Evolutionary conservation across 2,888 invertebrate species (phyloP), one percentile per base, ranked within the genome.

Genomic region (Neoaliturus tenellus): DNA sequence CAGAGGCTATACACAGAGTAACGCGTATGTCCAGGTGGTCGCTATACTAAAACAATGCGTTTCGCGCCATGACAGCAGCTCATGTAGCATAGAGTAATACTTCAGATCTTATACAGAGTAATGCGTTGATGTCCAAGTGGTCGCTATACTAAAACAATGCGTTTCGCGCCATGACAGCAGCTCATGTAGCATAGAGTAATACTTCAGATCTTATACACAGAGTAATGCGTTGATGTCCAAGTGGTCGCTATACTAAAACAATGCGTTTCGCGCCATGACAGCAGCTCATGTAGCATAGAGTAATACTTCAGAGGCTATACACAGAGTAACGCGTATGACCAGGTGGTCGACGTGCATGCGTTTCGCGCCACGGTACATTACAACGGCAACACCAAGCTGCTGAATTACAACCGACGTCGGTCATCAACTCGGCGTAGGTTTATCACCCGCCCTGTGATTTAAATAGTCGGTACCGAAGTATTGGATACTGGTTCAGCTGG

Each of bases 1-100:
- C n/a, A n/a, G n/a, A n/a, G n/a, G n/a, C n/a, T n/a, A n/a, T n/a
- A 51, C 51, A 51, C 20, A 55, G 55, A 55, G 55, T 55, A 20
- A 25, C 1, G 55, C 55, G n/a, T 14, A n/a, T n/a, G n/a, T n/a
- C n/a, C n/a, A n/a, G n/a, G n/a, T n/a, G n/a, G n/a, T n/a, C n/a
- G n/a, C n/a, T n/a, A n/a, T n/a, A n/a, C n/a, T n/a, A n/a, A n/a
- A n/a, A n/a, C n/a, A n/a, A n/a, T n/a, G n/a, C n/a, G n/a, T n/a
- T n/a, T n/a, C n/a, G n/a, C n/a, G n/a, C n/a, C n/a, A n/a, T n/a
- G n/a, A n/a, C n/a, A n/a, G n/a, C n/a, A n/a, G n/a, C n/a, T n/a
- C n/a, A n/a, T n/a, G n/a, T n/a, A n/a, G n/a, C n/a, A n/a, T n/a
- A n/a, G n/a, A n/a, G n/a, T n/a, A n/a, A n/a, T n/a, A n/a, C n/a